Base-by-base conservation (phyloP, 2,113 vertebrate species). In the Mohoua ochrocephala region DNA sequence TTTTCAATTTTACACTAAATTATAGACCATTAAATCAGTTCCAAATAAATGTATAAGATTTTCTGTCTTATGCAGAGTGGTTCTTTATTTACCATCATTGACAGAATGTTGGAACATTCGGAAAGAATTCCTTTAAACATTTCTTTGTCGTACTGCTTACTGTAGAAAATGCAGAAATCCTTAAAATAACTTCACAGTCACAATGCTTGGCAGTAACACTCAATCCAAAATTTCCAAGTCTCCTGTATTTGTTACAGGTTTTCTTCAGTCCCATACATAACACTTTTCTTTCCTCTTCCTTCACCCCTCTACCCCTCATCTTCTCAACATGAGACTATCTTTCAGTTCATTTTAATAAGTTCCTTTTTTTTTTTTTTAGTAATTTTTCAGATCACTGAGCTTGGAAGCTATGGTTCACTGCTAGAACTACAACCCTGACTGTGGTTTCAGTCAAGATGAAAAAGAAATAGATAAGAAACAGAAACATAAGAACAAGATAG, bases 1-100 rank as follows among this genome's bases (percentile, higher is more conserved):
- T 90, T 93, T 94, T 64, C 73, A 71, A 89, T 96, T 96, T 95
- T 93, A 84, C 56, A 86, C 88, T 96, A 89, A 93, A 97, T 96
- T 92, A 84, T 93, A 89, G 27, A 80, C 54, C 50, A 95, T 95
- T 94, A 93, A 91, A 87, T 89, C 59, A 73, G n/a, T 47, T 14
- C 50, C 33, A 20, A 76, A 35, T 59, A 91, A 95, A 89, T 33
- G 33, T 63, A 33, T 61, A 95, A 89, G 41, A 69, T 12, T 89
- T 57, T 70, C 61, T 80, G 53, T 85, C 57, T 71, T 89, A 73
- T 31, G 35, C 22, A 89, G 87, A 76, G 13, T 4, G 0, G 6
- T 47, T 93, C 53, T 89, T 97, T 95, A 93, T 94, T 97, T 95
- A 84, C 57, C 17, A 63, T 70, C 74, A 75, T 37, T 83, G 81